Base-by-base conservation (phyloP, 2,113 vertebrate species). In the Melanotaenia duboulayi region DNA sequence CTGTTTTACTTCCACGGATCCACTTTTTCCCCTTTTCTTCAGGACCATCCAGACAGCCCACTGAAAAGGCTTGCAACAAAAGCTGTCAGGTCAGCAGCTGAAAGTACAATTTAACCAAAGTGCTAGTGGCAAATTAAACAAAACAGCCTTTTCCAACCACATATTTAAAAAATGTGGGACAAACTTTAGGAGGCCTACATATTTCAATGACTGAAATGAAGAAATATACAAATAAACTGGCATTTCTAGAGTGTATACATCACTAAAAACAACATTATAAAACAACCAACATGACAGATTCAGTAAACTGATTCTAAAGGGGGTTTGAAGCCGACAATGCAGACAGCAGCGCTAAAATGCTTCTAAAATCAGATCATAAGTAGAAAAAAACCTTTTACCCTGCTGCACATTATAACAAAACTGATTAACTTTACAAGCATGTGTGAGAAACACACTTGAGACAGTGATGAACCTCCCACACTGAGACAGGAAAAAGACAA, bases 341-440 rank as follows among this genome's bases (percentile, higher is more conserved):
- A 67, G 42, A 71, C 40, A 39, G 17, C 23, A 48, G 19, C 46
- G 35, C 32, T 25, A 39, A 79, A 65, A 70, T 48, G 59, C 46
- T 52, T 69, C 42, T 11, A 6, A 48, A 83, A 81, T 76, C 66
- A 78, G 35, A 88, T 81, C 61, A 83, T 13, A 11, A 19, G 7
- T 17, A 4, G 24, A 37, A 63, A 42, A 68, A 80, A 76, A 54
- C 0, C 17, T 56, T 71, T 74, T 71, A 72, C 28, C 57, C 58
- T 42, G 55, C 69, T 52, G 39, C 32, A 55, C 14, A 74, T 69
- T 65, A 50, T 46, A 32, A 74, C 63, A 73, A 62, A 66, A 55
- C 25, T 67, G 42, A 74, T 71, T 56, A 62, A 46, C 22, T 48
- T 20, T 12, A 9, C 46, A 16, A 44, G 16, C 7, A 25, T 64